Evolutionary conservation across 2,888 invertebrate genomes (phyloP), one percentile per base, ranked within the genome.

Genomic region (Pristionchus japonicus): DNA sequence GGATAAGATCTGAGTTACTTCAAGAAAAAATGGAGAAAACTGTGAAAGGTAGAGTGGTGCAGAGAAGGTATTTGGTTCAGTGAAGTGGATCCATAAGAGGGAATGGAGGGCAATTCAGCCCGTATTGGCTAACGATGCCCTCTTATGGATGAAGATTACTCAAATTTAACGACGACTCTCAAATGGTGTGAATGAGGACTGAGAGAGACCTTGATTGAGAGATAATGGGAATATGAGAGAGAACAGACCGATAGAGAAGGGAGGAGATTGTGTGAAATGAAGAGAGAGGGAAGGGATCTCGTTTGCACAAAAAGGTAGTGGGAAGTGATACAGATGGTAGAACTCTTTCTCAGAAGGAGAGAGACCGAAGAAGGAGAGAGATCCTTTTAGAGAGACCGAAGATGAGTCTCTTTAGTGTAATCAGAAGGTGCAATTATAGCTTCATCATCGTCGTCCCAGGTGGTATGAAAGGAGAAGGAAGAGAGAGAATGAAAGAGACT

Each of bases 171-270:
- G 77, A 77, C 77, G 77, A 77, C 43, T 43, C 77, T 77, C 77
- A 77, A 77, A 77, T 77, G 77, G 77, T 77, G 77, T 77, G 77
- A 77, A 77, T 77, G 77, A 47, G n/a, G 77, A 77, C 34, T 70
- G 43, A 47, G 43, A 40, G 37, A 74, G 74, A 40, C 77, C 77
- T 77, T 77, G 77, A 47, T 74, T 37, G 40, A 40, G 27, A 80
- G 80, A 80, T 20, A 80, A 27, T 17, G 82, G 52, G 40, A 52
- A 43, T 13, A 34, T 9, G 20, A 43, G 82, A 52, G 52, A 52
- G 52, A 52, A 7, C 1, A 17, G 52, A 52, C 7, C 34, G 23
- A 34, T 20, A 52, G 34, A 52, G 82, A 52, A 52, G 43, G 34
- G 20, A 52, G 52, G 52, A 83, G 34, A 52, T 2, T 23, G 34